Evolutionary conservation across 1,140 invertebrate species (phyloP), one percentile per base, ranked within the genome.

Genomic region (Delia radicum): DNA sequence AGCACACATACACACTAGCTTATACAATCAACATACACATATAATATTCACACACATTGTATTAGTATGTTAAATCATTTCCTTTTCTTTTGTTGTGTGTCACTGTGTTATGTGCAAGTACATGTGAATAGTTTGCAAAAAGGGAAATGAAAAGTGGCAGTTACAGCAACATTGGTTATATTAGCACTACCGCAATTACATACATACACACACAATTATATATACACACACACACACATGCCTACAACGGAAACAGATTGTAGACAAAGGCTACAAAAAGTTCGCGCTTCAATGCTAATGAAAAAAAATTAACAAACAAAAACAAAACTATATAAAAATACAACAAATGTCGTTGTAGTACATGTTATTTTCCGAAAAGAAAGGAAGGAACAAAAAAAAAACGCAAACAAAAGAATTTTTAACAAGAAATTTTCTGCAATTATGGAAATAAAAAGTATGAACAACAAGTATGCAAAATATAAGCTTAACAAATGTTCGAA

Each of bases 121-220:
- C 48, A 37, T 10, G 13, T 3, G n/a, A 55, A 55, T 6, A 21
- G 48, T n/a, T n/a, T n/a, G n/a, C n/a, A n/a, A n/a, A n/a, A n/a
- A n/a, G 31, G 65, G 65, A 69, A 69, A 69, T 69, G 65, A 69
- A 69, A 69, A 69, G 65, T 69, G 65, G 29, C 65, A 69, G 31
- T 33, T 33, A 69, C 65, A 69, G 29, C 48, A 55, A 55, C 48
- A 55, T 21, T 55, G 48, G n/a, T 55, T 55, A n/a, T 55, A 21
- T 55, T 55, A 33, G 65, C 15, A 21, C 63, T 29, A 8, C 13
- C 28, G 31, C 28, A 31, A 12, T 18, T n/a, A 6, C 27, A 15
- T 31, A 29, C 26, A 65, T 65, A n/a, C 26, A 28, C 15, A 29
- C 28, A 67, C 3, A 48, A 18, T 2, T 15, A 3, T 8, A 18